Percentiles rank a stretch among this genome's conserved stretches.
These are phyloP conservation scores for Dermatemys mawii DNA, from an alignment of 2,113 vertebrate genomes.

Conservation along the genomic window DNA sequence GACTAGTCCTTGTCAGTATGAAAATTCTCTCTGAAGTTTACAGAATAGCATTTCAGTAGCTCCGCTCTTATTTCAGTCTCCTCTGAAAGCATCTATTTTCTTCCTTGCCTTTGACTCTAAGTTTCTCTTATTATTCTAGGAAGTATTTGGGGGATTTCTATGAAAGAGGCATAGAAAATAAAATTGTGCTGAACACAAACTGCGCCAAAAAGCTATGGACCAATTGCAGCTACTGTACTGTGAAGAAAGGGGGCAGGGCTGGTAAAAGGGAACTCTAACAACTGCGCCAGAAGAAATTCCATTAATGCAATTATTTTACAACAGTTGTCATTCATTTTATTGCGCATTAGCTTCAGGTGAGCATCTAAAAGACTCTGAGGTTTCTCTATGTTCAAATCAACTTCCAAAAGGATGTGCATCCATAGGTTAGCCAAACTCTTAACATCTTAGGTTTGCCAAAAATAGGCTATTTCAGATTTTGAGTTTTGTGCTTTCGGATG, in stretches of 20 bases:
- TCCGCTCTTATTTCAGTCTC: not conserved
- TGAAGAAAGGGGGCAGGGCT: not conserved
- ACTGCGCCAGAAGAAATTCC: not conserved
- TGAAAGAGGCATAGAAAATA: not conserved
- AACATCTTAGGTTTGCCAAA: not conserved
- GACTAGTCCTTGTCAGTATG: not conserved
- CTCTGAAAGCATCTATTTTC: not conserved
- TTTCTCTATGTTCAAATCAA: not conserved
- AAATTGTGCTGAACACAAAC: fast-evolving
- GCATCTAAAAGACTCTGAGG: not conserved
- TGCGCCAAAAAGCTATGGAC: not conserved
- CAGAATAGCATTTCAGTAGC: not conserved
- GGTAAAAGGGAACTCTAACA: not conserved
- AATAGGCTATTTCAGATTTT: not conserved
- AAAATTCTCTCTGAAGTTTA: not conserved
- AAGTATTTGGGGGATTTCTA: not conserved
- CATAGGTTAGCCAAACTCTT: not conserved
- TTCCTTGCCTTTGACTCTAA: not conserved
- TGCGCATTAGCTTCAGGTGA: not conserved
- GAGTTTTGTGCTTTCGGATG: not conserved
- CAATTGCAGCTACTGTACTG: not conserved
- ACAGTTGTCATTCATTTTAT: not conserved
- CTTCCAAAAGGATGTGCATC: not conserved
- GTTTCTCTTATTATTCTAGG: not conserved
- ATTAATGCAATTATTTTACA: not conserved